A percentile compares a stretch with the other conserved stretches of the same genome.
These are phyloP conservation scores for Dusona sp. DNA, from an alignment of 2,888 invertebrate genomes.

Conservation along the genomic window DNA sequence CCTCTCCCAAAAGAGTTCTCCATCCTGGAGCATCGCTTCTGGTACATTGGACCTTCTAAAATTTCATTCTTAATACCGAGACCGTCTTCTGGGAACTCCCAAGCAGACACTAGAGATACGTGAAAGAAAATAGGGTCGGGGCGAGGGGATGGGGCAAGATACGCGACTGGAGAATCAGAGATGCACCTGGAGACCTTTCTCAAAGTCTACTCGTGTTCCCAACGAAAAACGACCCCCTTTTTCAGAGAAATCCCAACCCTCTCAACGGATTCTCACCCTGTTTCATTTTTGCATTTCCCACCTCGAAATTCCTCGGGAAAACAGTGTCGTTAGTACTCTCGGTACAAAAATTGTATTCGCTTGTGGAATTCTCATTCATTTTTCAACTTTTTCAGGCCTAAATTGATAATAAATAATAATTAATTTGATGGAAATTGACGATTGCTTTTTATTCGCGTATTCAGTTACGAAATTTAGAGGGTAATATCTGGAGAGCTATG, in stretches of 20 bases:
- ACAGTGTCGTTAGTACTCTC: no score
- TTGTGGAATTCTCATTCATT: no score
- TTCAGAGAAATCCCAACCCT: not conserved
- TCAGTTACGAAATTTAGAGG: conserved; percentile 32
- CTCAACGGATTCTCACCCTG: conserved; percentile 41
- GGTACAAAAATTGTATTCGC: no score
- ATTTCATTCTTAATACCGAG: conserved; percentile 77
- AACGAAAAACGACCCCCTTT: not conserved
- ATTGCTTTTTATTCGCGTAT: not conserved
- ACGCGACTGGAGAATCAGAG: conserved; percentile 53
- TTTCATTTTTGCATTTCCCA: not conserved
- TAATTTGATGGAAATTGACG: not conserved
- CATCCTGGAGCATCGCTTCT: conserved; percentile 6
- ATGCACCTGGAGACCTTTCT: conserved; percentile 65
- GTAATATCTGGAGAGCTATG: conserved; percentile 41
- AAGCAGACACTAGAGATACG: conserved; percentile 19
- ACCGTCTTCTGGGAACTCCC: conserved; percentile 47
- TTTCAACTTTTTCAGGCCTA: not conserved
- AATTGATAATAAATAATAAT: not conserved
- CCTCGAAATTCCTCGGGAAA: not conserved
- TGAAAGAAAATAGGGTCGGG: conserved; percentile 30
- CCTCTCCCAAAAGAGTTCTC: conserved; percentile 27
- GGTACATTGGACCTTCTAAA: conserved; percentile 75
- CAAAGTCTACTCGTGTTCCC: conserved; percentile 27
- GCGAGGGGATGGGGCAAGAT: not conserved